Base-by-base conservation (phyloP, 2,113 vertebrate species). In the Empidonax traillii region DNA sequence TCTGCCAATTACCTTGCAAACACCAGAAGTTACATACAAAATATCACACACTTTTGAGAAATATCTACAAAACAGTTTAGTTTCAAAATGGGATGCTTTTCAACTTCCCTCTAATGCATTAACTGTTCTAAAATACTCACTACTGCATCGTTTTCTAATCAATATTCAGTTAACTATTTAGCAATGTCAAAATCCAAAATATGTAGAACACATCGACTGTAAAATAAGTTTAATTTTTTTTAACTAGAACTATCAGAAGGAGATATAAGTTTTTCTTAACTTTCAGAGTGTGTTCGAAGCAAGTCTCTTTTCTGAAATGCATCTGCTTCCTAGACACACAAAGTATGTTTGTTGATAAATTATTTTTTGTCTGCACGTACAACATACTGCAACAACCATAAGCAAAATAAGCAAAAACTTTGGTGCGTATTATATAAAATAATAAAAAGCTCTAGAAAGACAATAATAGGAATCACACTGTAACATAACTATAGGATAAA, bases 161-260 rank as follows among this genome's bases (percentile, higher is more conserved):
- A 93, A 95, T 94, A 94, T 86, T 89, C 79, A 83, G 62, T 95
- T 93, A 97, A 94, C 28, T 90, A 56, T 93, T 95, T 63, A 95
- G 47, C 33, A 91, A 6, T 83, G 65, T 33, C 73, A 79, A 74
- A 67, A 94, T 56, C 17, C 59, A 96, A 88, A 94, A 90, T 81
- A 94, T 10, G 33, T 37, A 74, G 31, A 94, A 76, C 6, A 55
- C 1, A 30, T 12, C 1, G 9, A 74, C 27, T 35, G 49, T 41
- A 94, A 39, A 52, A 7, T 12, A 72, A 86, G 39, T 22, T 78
- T 6, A 12, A 5, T 6, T 22, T 55, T 46, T 79, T 81, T 69
- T 3, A 78, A 39, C 25, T 65, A 68, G 19, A 69, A 61, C 11
- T 37, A 72, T 43, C n/a, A 72, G 33, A 22, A 92, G 78, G 79